A percentile compares a stretch with the other conserved stretches of the same genome.
phyloP scores from a whole-genome alignment of 2,797 vertebrate species.

The Fistularia commersonii region DNA sequence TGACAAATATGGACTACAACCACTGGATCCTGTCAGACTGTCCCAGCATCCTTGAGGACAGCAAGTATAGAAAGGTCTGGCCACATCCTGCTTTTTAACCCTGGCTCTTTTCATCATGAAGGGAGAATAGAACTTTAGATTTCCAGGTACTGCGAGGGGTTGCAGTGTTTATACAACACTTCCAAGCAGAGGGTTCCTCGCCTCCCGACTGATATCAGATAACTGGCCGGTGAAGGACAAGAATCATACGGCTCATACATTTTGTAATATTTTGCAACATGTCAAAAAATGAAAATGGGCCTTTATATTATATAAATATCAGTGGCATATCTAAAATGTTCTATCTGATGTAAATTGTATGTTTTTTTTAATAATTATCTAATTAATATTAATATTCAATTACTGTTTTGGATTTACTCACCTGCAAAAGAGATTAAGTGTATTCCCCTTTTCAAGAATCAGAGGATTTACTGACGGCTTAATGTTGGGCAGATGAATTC shows the following conservation, averaged over 20 bases:
- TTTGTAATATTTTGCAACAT: neutral
- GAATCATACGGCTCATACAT: neutral
- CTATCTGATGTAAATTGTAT: slow-evolving; percentile 2
- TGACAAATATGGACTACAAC: slow-evolving; percentile 37
- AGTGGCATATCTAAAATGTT: neutral
- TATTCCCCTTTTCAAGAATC: slow-evolving; percentile 40
- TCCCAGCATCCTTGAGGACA: slow-evolving; percentile 10
- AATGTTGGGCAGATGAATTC: slow-evolving; percentile 42
- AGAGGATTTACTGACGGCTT: slow-evolving; percentile 39
- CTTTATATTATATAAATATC: slow-evolving; percentile 3
- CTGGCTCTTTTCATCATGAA: too few species aligned
- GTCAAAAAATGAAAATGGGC: neutral
- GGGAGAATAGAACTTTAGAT: too few species aligned
- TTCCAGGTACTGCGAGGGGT: too few species aligned
- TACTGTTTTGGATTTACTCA: slow-evolving; percentile 36
- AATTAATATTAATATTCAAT: neutral
- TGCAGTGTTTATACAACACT: too few species aligned
- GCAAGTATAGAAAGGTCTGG: neutral
- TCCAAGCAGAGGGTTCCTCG: too few species aligned
- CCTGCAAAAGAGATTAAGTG: slow-evolving; percentile 73
- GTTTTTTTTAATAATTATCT: neutral
- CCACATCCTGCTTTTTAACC: too few species aligned
- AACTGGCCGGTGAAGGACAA: too few species aligned
- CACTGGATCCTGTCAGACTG: slow-evolving; percentile 17
- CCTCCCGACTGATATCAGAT: too few species aligned